Evolutionary conservation across 2,113 vertebrate species (phyloP).

Genomic region (Barnardius zonarius): DNA sequence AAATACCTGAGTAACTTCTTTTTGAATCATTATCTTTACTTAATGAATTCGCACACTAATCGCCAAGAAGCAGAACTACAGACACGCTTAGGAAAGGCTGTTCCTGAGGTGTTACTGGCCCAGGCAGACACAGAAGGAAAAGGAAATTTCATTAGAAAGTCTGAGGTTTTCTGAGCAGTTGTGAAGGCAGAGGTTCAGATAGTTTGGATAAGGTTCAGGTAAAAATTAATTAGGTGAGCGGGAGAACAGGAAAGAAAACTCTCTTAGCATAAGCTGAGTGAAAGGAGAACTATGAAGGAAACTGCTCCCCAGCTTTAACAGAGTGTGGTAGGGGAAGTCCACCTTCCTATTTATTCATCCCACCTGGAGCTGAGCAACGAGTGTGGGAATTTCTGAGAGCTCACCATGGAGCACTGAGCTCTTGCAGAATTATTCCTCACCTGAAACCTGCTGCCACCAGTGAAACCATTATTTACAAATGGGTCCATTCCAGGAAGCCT

Average conservation of each 20-base stretch:
- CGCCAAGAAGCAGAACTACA: background rate
- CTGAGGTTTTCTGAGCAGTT: background rate
- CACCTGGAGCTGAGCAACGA: background rate
- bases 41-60: background rate
- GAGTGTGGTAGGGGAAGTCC: background rate
- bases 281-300: background rate
- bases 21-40: background rate
- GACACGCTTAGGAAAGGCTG: background rate
- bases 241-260: background rate
- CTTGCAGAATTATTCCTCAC: background rate
- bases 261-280: background rate
- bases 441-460: background rate
- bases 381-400: background rate
- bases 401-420: background rate
- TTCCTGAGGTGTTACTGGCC: background rate
- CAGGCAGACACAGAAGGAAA: background rate
- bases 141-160: background rate
- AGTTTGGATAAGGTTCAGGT: background rate
- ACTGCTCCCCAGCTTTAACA: background rate
- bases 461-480: background rate
- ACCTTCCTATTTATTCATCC: background rate
- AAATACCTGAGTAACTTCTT: background rate
- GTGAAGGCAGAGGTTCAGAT: slow-evolving; percentile 15
- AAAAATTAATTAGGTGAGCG: slow-evolving; percentile 29
- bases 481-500: background rate